phyloP scores from a whole-genome alignment of 2,888 invertebrate genomes.

The Sinohyriopsis cumingii region DNA sequence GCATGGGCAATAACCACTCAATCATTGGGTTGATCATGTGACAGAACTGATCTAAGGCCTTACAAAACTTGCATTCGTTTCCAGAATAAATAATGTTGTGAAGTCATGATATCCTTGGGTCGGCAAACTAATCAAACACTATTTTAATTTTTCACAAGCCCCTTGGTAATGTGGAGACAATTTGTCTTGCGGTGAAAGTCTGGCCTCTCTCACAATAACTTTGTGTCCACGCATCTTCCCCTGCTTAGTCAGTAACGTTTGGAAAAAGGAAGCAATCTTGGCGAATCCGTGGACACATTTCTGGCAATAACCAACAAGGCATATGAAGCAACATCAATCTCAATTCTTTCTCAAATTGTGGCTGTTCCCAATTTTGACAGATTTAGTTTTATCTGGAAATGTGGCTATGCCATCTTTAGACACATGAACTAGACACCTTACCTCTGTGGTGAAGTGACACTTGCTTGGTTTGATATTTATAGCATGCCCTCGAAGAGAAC shows the following conservation, averaged over 20 bases:
- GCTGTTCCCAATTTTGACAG: not conserved
- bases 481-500: not conserved
- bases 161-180: conserved; percentile 16
- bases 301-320: too few species aligned
- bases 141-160: conserved; percentile 28
- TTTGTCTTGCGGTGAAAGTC: not conserved
- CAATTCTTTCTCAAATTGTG: not conserved
- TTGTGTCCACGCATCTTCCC: too few species aligned
- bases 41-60: conserved; percentile 36
- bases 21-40: conserved; percentile 30
- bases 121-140: conserved; percentile 20
- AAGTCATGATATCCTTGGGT: conserved; percentile 43
- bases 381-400: not conserved
- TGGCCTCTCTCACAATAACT: too few species aligned
- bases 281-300: too few species aligned
- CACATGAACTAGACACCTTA: not conserved
- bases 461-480: too few species aligned
- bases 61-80: conserved; percentile 32
- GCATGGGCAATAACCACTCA: conserved; percentile 23
- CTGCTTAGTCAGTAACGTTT: too few species aligned
- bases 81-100: conserved; percentile 28
- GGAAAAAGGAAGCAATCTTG: too few species aligned
- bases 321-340: too few species aligned
- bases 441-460: not conserved
- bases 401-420: not conserved